A percentile compares a stretch with the other conserved stretches of the same genome.
Conservation (phyloP, 2,888 invertebrate species). For the Monoplex corrugatus region DNA sequence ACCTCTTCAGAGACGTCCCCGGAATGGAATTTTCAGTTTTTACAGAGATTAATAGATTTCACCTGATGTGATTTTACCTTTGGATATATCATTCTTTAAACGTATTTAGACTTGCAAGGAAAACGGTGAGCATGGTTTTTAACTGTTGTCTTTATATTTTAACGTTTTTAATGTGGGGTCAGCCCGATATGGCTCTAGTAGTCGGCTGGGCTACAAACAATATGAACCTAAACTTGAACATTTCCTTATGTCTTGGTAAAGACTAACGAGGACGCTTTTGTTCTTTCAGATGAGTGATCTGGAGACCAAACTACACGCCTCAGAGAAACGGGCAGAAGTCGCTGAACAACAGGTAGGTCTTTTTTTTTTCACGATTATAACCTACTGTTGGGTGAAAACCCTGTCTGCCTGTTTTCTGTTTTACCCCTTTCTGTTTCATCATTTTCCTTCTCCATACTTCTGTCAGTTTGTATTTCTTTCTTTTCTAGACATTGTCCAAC, state of each 20-base stretch:
- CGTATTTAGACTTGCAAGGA: background rate
- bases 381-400: too few species aligned
- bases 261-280: background rate
- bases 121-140: background rate
- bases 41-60: too few species aligned
- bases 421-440: background rate
- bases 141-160: background rate
- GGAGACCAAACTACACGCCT: conserved; percentile 22
- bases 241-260: background rate
- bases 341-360: conserved; percentile 39
- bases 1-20: too few species aligned
- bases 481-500: too few species aligned
- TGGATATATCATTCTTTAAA: too few species aligned
- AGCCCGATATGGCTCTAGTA: too few species aligned
- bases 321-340: conserved; percentile 30
- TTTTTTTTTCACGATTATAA: background rate
- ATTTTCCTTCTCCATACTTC: too few species aligned
- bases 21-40: too few species aligned
- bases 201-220: too few species aligned
- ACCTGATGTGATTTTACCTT: too few species aligned
- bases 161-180: too few species aligned
- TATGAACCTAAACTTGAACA: background rate
- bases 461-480: background rate
- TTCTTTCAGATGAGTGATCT: conserved; percentile 44
- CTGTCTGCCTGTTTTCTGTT: background rate